Base-by-base conservation (phyloP, 2,797 vertebrate genomes). In the Ptychadena robeensis region DNA sequence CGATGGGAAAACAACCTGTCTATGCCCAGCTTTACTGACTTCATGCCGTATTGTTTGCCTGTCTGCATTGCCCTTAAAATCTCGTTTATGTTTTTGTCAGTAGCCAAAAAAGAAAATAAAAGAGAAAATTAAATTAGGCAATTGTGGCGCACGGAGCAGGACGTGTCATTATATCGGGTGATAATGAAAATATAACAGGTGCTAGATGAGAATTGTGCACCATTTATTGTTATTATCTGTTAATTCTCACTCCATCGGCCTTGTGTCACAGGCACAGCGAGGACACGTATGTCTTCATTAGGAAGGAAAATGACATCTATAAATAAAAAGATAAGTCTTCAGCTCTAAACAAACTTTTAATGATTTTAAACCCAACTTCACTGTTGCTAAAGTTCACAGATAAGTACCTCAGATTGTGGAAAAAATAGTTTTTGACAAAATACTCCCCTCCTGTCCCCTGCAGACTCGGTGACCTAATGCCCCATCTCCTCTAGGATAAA, bases 101-200 rank as follows among this genome's bases (percentile, higher is more conserved):
- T n/a, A n/a, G n/a, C 34, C 34, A 48, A 14, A 14, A 18, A 44
- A 44, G 9, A 15, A 44, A 48, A 48, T 4, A 1, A 18, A 48
- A 18, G 4, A 10, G 44, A 7, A 53, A 53, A 53, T 53, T 5
- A 53, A 44, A 44, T 44, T 15, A 22, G 44, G 8, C 44, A 22
- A n/a, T 4, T 6, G 4, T 6, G 44, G 2, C 5, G 6, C 22
- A 53, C 1, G 44, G 44, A 22, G 37, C 4, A 8, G 44, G 44
- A 48, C 44, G 44, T 1, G 15, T 53, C 44, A 53, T 53, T 53
- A 53, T 53, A 53, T 53, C 0, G 80, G 64, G 64, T 40, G 80
- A 82, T 73, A 81, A 81, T 67, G 70, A 44, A 74, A 81, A 81
- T 74, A 4, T 73, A 73, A 73, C 70, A 73, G 32, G 69, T n/a